phyloP scores from a whole-genome alignment of 1,140 invertebrate species.

The Leptinotarsa lineolata region DNA sequence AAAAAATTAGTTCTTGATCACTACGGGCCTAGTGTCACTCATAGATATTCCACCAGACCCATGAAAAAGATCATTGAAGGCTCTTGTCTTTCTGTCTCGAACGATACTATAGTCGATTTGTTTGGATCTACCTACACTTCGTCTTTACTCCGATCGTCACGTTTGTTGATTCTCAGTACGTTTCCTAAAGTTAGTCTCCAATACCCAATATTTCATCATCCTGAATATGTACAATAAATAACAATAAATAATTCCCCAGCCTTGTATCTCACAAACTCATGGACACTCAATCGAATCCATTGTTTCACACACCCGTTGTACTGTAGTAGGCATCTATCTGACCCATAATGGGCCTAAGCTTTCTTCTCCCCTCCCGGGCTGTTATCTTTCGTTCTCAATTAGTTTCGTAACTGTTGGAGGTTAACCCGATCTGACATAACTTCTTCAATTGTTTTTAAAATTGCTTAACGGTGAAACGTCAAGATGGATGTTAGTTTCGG shows the following conservation, averaged over 20 bases:
- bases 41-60: no score
- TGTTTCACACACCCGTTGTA: slow-evolving; percentile 46
- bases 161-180: no score
- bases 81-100: no score
- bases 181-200: no score
- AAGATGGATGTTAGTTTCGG: slow-evolving; percentile 2
- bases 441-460: slow-evolving; percentile 25
- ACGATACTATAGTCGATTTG: no score
- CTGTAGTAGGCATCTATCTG: slow-evolving; percentile 24
- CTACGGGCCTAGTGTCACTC: no score
- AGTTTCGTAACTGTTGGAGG: slow-evolving; percentile 20
- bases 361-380: slow-evolving; percentile 31
- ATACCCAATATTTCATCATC: no score
- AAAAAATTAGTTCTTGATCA: no score
- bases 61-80: no score
- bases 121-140: no score
- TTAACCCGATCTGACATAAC: slow-evolving; percentile 33
- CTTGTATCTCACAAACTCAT: not conserved
- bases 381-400: slow-evolving; percentile 35
- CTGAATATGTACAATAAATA: not conserved
- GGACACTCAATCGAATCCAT: slow-evolving; percentile 35
- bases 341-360: slow-evolving; percentile 25
- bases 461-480: slow-evolving; percentile 10
- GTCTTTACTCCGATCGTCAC: no score
- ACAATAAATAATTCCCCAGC: not conserved